Evolutionary conservation across 1,140 invertebrate species (phyloP).

Genomic region (Oryctes rhinoceros): DNA sequence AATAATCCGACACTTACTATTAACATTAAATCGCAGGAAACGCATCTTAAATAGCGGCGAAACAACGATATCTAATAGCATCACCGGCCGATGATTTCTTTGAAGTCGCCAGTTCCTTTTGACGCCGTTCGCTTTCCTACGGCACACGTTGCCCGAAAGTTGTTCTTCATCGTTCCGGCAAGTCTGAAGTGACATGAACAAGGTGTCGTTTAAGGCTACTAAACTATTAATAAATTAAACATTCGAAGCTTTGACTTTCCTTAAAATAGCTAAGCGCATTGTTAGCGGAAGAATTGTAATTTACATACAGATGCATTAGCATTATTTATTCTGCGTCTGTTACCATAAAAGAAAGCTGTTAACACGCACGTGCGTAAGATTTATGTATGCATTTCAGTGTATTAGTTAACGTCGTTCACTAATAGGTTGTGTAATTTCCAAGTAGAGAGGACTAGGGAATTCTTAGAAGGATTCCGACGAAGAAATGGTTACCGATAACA

Average conservation of each 20-base stretch:
- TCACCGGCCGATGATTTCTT: not conserved
- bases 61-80: too few species aligned
- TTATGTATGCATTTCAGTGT: constrained; percentile 13
- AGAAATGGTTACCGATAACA: not conserved
- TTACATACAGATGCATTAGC: constrained; percentile 28
- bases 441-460: not conserved
- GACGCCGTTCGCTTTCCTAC: not conserved
- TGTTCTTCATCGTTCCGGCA: not conserved
- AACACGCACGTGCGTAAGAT: constrained; percentile 24
- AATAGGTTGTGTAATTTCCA: not conserved
- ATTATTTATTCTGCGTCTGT: constrained; percentile 29
- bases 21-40: too few species aligned
- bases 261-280: constrained; percentile 33
- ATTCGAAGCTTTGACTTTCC: constrained; percentile 22
- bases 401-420: not conserved
- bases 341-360: constrained; percentile 34
- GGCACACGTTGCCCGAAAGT: not conserved
- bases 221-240: constrained; percentile 36
- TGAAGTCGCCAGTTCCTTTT: not conserved
- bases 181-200: not conserved
- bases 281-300: constrained; percentile 27
- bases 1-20: too few species aligned
- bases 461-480: not conserved
- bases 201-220: constrained; percentile 17
- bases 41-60: too few species aligned